Percentiles rank a stretch among this genome's conserved stretches.
phyloP scores from a whole-genome alignment of 2,888 invertebrate genomes.

The Erebia ligea region DNA sequence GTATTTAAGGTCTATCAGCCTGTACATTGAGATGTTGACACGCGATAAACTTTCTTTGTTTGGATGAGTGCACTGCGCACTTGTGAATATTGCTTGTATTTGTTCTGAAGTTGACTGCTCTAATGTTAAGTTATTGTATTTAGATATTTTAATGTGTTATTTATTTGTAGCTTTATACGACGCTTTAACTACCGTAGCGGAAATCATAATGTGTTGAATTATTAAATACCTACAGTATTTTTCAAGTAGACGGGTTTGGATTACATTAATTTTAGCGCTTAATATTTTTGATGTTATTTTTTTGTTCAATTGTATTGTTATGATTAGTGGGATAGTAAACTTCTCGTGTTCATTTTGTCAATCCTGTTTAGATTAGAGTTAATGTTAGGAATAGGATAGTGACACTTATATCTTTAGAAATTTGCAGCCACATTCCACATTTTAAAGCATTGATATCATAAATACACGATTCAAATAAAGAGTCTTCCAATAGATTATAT shows the following conservation, averaged over 20 bases:
- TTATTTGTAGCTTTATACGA: slow-evolving; percentile 81
- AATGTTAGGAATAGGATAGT: slow-evolving; percentile 44
- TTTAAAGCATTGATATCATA: slow-evolving; percentile 45
- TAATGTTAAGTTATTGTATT: slow-evolving; percentile 82
- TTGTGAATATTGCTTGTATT: slow-evolving; percentile 49
- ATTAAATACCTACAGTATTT: slow-evolving; percentile 67
- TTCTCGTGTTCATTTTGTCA: slow-evolving; percentile 63
- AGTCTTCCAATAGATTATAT: slow-evolving; percentile 80
- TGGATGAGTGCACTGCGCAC: slow-evolving; percentile 27
- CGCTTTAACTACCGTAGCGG: slow-evolving; percentile 71
- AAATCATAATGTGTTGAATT: slow-evolving; percentile 60
- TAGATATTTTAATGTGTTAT: slow-evolving; percentile 82
- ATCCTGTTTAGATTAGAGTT: slow-evolving; percentile 48
- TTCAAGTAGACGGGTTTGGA: slow-evolving; percentile 66
- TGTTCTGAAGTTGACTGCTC: slow-evolving; percentile 76
- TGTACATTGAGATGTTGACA: slow-evolving; percentile 26
- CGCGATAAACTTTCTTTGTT: slow-evolving; percentile 26
- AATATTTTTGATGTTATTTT: slow-evolving; percentile 46
- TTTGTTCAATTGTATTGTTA: slow-evolving; percentile 43
- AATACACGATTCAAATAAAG: slow-evolving; percentile 63
- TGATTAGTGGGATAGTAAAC: slow-evolving; percentile 43
- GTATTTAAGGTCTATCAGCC: slow-evolving; percentile 23
- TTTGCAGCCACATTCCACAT: slow-evolving; percentile 62
- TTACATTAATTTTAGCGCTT: slow-evolving; percentile 65
- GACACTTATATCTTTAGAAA: slow-evolving; percentile 40